phyloP scores from a whole-genome alignment of 2,797 vertebrate species.

The Manis pentadactyla region DNA sequence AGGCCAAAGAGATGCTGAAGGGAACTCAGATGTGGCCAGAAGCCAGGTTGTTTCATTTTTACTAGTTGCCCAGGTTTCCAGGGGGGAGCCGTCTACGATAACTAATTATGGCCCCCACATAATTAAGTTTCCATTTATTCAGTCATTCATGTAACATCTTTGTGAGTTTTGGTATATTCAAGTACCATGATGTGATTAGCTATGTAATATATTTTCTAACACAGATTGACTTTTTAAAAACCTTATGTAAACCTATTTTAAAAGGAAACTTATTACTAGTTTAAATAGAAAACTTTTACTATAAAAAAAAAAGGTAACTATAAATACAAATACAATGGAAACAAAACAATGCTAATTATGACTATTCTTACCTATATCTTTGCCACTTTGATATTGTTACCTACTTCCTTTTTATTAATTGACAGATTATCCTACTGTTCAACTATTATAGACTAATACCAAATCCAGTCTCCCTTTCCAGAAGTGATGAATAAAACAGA shows the following conservation, averaged over 20 bases:
- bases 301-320: conserved; percentile 12
- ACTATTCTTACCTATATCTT: not conserved
- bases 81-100: not conserved
- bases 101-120: not conserved
- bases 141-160: not conserved
- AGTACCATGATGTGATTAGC: not conserved
- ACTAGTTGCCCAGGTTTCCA: not conserved
- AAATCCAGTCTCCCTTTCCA: not conserved
- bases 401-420: conserved; percentile 18
- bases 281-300: conserved; percentile 11
- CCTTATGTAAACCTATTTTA: not conserved
- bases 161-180: not conserved
- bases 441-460: not conserved
- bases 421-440: not conserved
- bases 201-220: not conserved
- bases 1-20: not conserved
- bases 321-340: not conserved
- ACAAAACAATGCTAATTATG: not conserved
- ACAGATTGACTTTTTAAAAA: not conserved
- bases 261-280: not conserved
- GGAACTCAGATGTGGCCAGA: no score
- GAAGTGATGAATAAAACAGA: not conserved
- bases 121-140: not conserved
- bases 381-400: not conserved
- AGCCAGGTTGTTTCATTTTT: not conserved